Evolutionary conservation across 2,113 vertebrate species (phyloP).

Genomic region (Vulpes vulpes): DNA sequence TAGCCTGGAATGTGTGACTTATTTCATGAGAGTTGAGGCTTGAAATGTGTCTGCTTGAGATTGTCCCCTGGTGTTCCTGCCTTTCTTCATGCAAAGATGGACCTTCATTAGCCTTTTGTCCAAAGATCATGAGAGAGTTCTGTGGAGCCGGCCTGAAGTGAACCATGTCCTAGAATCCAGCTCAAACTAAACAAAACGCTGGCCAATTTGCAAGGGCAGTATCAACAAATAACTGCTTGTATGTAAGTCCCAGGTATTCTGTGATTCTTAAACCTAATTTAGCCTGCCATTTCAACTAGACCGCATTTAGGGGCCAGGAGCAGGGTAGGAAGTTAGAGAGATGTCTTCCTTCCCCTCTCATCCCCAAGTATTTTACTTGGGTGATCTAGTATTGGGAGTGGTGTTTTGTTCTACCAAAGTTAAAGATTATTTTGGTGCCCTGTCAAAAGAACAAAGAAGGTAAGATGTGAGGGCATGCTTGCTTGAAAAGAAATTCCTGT

Average conservation of each 20-base stretch:
- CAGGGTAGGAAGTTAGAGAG: not conserved
- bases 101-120: not conserved
- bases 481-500: not conserved
- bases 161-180: not conserved
- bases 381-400: not conserved
- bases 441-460: not conserved
- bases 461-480: not conserved
- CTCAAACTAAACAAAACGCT: not conserved
- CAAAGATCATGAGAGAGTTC: not conserved
- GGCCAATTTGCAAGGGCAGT: not conserved
- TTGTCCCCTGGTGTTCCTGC: not conserved
- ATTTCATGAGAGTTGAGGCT: not conserved
- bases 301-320: not conserved
- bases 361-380: not conserved
- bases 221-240: not conserved
- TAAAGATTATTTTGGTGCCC: not conserved
- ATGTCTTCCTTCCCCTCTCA: not conserved
- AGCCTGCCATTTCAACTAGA: not conserved
- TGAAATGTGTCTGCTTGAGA: not conserved
- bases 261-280: not conserved
- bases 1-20: not conserved
- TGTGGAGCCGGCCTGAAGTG: not conserved
- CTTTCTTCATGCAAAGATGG: not conserved
- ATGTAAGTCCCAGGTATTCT: not conserved
- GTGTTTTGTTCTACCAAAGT: not conserved